Base-by-base conservation (phyloP, 1,140 invertebrate genomes). In the Acromyrmex echinatior region DNA sequence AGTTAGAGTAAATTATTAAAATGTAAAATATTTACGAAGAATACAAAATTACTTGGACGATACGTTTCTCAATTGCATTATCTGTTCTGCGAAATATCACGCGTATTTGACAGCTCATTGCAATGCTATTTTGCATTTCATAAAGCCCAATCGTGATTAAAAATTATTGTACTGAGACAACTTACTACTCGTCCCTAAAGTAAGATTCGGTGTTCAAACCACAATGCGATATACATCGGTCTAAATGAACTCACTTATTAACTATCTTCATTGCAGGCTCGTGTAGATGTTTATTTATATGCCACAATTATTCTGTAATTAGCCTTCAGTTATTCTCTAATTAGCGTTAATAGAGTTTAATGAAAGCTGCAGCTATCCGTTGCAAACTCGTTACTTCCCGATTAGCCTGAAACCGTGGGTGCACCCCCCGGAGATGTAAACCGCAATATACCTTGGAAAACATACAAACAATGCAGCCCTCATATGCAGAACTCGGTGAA, bases 341-440 rank as follows among this genome's bases (percentile, higher is more conserved):
- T 82, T 82, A 73, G 35, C 68, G 68, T 60, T 82, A 73, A 82
- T 82, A 82, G 66, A 71, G 79, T 82, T 82, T 82, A 82, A 73
- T 82, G 80, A 82, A 82, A 73, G 68, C 80, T 82, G 68, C 53
- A 82, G 53, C 25, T 82, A 82, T 82, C 68, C 68, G 80, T 82
- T 82, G 39, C 56, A 18, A 82, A 82, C 66, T 73, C 66, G 53
- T 82, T 73, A 56, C 80, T 82, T 82, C 3, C 18, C 68, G 68
- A 82, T 82, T 82, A 82, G 80, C 68, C 21, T 6, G 53, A 71
- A 60, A 73, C 51, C 35, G 6, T 58, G 21, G 21, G 39, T 60
- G 53, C 68, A 82, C 70, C 80, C 56, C 56, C 56, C 53, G 18
- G 68, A 82, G 80, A 73, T 82, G 68, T 51, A 60, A 21, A 21